phyloP scores from a whole-genome alignment of 2,113 vertebrate species.

The Dicentrarchus labrax region DNA sequence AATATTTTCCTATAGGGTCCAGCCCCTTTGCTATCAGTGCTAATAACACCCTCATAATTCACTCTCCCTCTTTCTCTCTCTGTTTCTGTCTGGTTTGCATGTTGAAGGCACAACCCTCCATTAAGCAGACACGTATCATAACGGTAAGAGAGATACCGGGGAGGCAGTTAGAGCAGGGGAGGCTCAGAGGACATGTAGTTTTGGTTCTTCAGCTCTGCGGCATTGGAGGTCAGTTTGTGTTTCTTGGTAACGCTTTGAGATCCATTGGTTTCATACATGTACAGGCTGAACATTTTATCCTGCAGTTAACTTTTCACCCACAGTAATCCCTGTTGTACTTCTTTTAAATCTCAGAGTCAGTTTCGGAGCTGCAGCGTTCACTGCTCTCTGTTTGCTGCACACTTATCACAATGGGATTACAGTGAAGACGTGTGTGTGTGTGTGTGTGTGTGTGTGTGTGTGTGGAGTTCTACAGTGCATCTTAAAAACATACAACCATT shows the following conservation, averaged over 20 bases:
- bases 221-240: conserved; percentile 36
- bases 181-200: conserved; percentile 5
- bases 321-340: not conserved
- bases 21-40: conserved; percentile 64
- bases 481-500: not conserved
- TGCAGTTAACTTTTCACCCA: conserved; percentile 1
- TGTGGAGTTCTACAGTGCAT: not conserved
- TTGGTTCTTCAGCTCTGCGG: not conserved
- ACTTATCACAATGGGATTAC: conserved; percentile 24
- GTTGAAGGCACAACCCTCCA: conserved; percentile 27
- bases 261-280: not conserved
- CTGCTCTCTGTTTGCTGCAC: conserved; percentile 51
- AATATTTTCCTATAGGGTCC: conserved; percentile 61
- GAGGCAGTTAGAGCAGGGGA: conserved; percentile 22
- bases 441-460: not conserved
- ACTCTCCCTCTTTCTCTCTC: conserved; percentile 6
- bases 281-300: not conserved
- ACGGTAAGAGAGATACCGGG: conserved; percentile 35
- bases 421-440: conserved; percentile 9
- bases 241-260: conserved; percentile 9
- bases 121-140: conserved; percentile 37
- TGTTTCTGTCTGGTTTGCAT: conserved; percentile 59
- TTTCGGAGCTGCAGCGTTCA: conserved; percentile 31
- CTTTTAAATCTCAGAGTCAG: not conserved
- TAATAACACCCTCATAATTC: conserved; percentile 70